These are phyloP conservation scores for Eremophila alpestris DNA, from an alignment of 2,797 vertebrate species.

Conservation along the genomic window DNA sequence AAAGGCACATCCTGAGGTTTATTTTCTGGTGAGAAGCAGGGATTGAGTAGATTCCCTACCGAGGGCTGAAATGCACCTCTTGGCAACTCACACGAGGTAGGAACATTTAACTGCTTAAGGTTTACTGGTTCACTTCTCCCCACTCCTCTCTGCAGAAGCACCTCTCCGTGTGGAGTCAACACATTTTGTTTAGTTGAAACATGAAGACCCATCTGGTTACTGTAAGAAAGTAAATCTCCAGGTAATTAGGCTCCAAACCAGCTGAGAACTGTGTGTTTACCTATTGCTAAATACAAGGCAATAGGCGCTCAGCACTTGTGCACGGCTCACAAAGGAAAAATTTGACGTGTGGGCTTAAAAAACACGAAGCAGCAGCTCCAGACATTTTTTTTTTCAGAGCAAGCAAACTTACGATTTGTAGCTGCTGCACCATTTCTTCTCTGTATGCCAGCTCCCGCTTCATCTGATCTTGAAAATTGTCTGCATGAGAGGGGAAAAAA, in stretches of 20 bases:
- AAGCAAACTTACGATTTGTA: slow-evolving; percentile 89
- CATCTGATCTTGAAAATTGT: slow-evolving; percentile 99
- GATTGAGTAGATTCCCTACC: neutral
- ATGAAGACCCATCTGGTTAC: slow-evolving; percentile 72
- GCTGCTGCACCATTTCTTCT: slow-evolving; percentile 98
- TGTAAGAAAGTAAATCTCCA: slow-evolving; percentile 71
- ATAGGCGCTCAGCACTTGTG: neutral
- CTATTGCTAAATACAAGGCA: neutral
- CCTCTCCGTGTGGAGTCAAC: slow-evolving; percentile 35
- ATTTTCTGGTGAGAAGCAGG: neutral
- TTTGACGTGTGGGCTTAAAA: neutral
- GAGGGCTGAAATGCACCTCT: neutral
- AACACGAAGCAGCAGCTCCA: neutral
- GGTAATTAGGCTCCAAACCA: slow-evolving; percentile 72
- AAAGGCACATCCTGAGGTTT: neutral
- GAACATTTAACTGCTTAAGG: neutral
- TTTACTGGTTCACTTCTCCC: neutral
- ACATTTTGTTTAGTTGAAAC: slow-evolving; percentile 49
- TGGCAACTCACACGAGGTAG: neutral
- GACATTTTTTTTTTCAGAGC: neutral
- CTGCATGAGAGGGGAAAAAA: slow-evolving; percentile 54
- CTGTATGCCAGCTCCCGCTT: slow-evolving; percentile 95
- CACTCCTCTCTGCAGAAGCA: neutral
- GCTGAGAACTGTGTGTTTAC: slow-evolving; percentile 43
- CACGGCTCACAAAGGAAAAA: neutral